These are phyloP conservation scores for Leptinotarsa peninsularis DNA, from an alignment of 2,888 invertebrate genomes.

Conservation along the genomic window DNA sequence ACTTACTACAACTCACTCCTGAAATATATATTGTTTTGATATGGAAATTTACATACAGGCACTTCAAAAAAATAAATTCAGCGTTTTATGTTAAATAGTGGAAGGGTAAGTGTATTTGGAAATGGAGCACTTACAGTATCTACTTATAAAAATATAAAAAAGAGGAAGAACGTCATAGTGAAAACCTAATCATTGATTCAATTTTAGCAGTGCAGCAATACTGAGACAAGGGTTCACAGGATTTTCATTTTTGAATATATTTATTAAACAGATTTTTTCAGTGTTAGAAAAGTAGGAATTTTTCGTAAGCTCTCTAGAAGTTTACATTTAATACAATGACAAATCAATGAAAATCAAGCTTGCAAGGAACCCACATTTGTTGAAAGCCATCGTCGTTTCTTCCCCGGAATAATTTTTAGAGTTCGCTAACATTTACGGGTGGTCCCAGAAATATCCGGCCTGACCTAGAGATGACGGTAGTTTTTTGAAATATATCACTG, in stretches of 20 bases:
- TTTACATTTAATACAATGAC: conserved; percentile 41
- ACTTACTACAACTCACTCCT: background rate
- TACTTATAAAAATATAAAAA: background rate
- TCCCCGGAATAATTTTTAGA: no score
- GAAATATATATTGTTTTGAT: background rate
- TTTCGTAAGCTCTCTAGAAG: conserved; percentile 48
- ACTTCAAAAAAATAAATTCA: background rate
- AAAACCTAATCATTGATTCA: background rate
- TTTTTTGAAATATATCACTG: no score
- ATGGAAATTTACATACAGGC: conserved; percentile 8
- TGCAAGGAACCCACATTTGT: conserved; percentile 15
- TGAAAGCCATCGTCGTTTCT: background rate
- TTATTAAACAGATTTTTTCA: conserved; percentile 34
- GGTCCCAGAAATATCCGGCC: no score
- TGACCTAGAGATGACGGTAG: no score
- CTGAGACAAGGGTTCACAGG: background rate
- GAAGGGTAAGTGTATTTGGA: background rate
- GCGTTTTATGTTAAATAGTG: background rate
- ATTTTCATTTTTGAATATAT: conserved; percentile 22
- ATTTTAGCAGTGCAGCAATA: background rate
- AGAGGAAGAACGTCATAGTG: background rate
- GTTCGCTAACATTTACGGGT: no score
- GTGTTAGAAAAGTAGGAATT: conserved; percentile 54
- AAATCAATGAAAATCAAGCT: conserved; percentile 39
- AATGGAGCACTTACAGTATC: background rate